Percentiles rank a stretch among this genome's conserved stretches.
phyloP scores from a whole-genome alignment of 1,140 invertebrate genomes.

The Matsumurasca onukii region DNA sequence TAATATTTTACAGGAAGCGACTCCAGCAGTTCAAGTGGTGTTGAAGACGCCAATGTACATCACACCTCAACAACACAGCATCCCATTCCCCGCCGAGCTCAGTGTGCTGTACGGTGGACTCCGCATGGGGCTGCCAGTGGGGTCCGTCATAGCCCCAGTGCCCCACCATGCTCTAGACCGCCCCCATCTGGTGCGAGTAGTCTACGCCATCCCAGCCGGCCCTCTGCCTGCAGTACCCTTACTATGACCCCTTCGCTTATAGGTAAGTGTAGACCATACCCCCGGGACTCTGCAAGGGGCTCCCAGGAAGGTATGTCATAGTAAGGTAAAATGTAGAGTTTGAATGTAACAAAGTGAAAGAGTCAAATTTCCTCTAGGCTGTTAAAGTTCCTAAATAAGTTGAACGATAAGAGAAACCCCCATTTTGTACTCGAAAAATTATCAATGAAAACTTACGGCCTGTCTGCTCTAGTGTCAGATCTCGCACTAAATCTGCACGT shows the following conservation, averaged over 20 bases:
- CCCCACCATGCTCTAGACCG: constrained; percentile 31
- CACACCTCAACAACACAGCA: constrained; percentile 35
- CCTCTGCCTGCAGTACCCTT: constrained; percentile 38
- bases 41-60: constrained; percentile 41
- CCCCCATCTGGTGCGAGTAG: constrained; percentile 38
- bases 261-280: constrained; percentile 33
- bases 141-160: constrained; percentile 43
- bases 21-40: constrained; percentile 42
- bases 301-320: no score
- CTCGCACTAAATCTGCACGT: no score
- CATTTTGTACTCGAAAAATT: no score
- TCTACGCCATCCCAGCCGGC: constrained; percentile 43
- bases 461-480: no score
- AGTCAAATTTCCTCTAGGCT: no score
- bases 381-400: no score
- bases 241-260: constrained; percentile 33
- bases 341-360: no score
- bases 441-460: no score
- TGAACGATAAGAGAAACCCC: no score
- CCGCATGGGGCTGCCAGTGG: constrained; percentile 41
- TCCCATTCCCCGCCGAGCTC: constrained; percentile 41
- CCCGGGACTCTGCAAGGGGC: no score
- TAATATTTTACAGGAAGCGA: constrained; percentile 40
- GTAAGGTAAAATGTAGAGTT: no score
- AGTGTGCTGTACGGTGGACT: constrained; percentile 42